Evolutionary conservation across 2,888 invertebrate genomes (phyloP).

Genomic region (Habrosyne pyritoides): DNA sequence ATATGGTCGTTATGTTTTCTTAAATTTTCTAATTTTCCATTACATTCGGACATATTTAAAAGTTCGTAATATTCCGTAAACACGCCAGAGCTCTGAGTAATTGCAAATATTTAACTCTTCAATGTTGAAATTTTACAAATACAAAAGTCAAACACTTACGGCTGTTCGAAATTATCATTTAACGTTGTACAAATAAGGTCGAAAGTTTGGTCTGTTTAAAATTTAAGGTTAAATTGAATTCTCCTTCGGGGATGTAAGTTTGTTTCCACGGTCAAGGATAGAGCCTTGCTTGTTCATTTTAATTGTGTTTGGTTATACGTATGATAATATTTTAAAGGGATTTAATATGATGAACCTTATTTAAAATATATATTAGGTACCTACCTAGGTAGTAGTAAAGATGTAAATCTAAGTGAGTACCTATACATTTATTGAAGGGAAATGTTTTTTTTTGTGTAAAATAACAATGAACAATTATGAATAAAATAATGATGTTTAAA

Average conservation of each 20-base stretch:
- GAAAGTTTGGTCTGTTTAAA: neutral
- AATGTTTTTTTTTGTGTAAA: too few relatives aligned
- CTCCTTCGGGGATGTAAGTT: slow-evolving; percentile 7
- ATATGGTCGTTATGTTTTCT: too few relatives aligned
- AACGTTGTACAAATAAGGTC: neutral
- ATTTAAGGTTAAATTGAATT: neutral
- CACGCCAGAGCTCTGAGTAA: neutral
- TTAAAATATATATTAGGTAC: too few relatives aligned
- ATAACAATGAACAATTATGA: too few relatives aligned
- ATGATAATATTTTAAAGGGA: neutral
- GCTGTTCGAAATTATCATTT: neutral
- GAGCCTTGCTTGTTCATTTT: neutral
- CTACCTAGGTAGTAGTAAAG: too few relatives aligned
- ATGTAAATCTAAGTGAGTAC: too few relatives aligned
- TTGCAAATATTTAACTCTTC: slow-evolving; percentile 5
- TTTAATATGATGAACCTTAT: too few relatives aligned
- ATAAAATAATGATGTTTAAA: too few relatives aligned
- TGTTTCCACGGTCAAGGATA: neutral
- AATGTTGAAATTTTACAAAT: slow-evolving; percentile 5
- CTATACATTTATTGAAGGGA: too few relatives aligned
- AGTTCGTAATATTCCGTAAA: neutral
- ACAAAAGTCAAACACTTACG: neutral
- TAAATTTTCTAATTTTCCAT: too few relatives aligned
- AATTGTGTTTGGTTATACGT: neutral
- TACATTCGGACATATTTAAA: slow-evolving; percentile 4